These are phyloP conservation scores for Anarhynchus alexandrinus DNA, from an alignment of 2,113 vertebrate species.

Conservation along the genomic window DNA sequence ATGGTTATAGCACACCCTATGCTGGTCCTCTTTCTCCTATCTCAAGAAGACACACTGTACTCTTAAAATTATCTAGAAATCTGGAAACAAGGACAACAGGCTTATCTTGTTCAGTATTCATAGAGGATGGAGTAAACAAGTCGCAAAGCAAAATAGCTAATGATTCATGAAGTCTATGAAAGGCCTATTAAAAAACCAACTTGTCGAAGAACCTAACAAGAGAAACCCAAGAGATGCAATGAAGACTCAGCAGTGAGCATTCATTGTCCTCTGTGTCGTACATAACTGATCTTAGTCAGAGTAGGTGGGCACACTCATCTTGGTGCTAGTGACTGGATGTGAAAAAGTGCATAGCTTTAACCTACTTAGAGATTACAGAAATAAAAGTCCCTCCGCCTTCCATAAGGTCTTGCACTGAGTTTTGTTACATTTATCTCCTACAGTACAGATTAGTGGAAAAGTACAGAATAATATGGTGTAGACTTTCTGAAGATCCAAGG, in stretches of 20 bases:
- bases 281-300: not conserved
- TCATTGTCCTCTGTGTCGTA: not conserved
- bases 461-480: not conserved
- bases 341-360: not conserved
- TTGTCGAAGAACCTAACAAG: not conserved
- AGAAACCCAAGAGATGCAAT: not conserved
- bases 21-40: not conserved
- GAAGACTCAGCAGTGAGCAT: not conserved
- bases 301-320: not conserved
- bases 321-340: not conserved
- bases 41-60: not conserved
- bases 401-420: not conserved
- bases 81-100: not conserved
- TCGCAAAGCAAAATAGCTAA: not conserved
- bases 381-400: not conserved
- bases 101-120: not conserved
- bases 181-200: not conserved
- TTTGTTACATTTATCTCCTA: not conserved
- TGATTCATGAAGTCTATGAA: not conserved
- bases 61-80: not conserved
- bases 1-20: not conserved
- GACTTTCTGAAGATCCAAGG: not conserved
- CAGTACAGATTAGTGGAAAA: not conserved
- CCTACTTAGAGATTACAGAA: not conserved
- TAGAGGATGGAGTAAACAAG: accelerated